Conservation (phyloP, 2,888 invertebrate species). For the Fragum fragum region DNA sequence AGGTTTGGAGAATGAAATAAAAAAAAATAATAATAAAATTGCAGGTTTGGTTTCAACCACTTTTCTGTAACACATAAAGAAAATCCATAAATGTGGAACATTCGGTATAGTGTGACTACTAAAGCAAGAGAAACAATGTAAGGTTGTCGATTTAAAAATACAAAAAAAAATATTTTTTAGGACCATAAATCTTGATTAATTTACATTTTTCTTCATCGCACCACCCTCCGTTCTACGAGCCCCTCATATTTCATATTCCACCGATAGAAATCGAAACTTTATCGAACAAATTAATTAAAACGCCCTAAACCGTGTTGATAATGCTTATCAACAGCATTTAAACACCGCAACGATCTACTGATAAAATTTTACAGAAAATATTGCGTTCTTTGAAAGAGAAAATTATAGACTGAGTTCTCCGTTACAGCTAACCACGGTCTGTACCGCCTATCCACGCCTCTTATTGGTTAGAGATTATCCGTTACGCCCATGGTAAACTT, state of each 20-base stretch:
- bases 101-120: too few species aligned
- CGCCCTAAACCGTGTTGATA: constrained; percentile 30
- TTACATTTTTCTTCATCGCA: not conserved
- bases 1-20: too few species aligned
- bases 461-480: constrained; percentile 62
- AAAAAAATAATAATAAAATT: too few species aligned
- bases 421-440: constrained; percentile 44
- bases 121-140: not conserved
- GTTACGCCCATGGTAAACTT: constrained; percentile 49
- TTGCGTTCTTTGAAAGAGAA: constrained; percentile 15
- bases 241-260: constrained; percentile 28
- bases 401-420: constrained; percentile 30
- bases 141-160: too few species aligned
- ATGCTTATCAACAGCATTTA: constrained; percentile 48
- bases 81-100: too few species aligned
- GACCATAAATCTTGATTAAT: constrained; percentile 22
- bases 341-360: constrained; percentile 34
- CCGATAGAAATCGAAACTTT: constrained; percentile 33
- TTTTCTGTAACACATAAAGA: too few species aligned
- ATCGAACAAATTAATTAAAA: constrained; percentile 66
- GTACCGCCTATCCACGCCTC: constrained; percentile 62
- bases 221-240: not conserved
- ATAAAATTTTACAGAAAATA: constrained; percentile 32
- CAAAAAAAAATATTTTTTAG: not conserved
- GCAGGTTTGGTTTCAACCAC: too few species aligned